These are phyloP conservation scores for Enteromius anoplus DNA, from an alignment of 2,797 vertebrate genomes.

Conservation along the genomic window DNA sequence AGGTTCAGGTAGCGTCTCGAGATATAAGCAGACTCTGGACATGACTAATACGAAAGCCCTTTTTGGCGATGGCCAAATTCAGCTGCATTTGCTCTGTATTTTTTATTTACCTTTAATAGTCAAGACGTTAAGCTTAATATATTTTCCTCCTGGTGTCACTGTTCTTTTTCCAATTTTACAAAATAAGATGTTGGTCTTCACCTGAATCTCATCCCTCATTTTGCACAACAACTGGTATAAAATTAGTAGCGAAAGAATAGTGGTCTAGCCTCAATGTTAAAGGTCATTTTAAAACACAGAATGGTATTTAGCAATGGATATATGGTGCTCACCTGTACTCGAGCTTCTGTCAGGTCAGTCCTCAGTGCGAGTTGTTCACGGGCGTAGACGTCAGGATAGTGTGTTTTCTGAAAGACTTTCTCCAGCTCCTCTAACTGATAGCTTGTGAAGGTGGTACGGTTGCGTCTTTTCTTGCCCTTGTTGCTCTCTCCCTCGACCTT, in stretches of 20 bases:
- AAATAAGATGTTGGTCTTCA: background rate
- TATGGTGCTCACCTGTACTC: conserved; percentile 84
- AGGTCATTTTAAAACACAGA: background rate
- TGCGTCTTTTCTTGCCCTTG: conserved; percentile 97
- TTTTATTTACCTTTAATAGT: background rate
- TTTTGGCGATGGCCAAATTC: conserved; percentile 1
- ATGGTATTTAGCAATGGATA: background rate
- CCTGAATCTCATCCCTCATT: background rate
- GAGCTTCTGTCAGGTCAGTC: conserved; percentile 96
- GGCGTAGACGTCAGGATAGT: conserved; percentile 97
- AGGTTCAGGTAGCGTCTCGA: conserved; percentile 34
- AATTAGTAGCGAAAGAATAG: background rate
- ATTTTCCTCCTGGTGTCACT: background rate
- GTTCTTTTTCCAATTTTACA: background rate
- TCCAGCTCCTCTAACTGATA: conserved; percentile 98
- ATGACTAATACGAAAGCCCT: background rate
- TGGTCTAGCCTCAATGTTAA: background rate
- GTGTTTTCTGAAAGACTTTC: conserved; percentile 99
- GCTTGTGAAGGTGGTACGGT: conserved; percentile 97
- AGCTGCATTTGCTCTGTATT: background rate
- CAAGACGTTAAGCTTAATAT: background rate
- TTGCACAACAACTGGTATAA: background rate
- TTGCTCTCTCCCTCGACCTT: conserved; percentile 93
- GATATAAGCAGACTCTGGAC: conserved; percentile 14
- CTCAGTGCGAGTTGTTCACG: conserved; percentile 97